phyloP scores from a whole-genome alignment of 1,140 invertebrate genomes.

The Zaprionus ornatus region DNA sequence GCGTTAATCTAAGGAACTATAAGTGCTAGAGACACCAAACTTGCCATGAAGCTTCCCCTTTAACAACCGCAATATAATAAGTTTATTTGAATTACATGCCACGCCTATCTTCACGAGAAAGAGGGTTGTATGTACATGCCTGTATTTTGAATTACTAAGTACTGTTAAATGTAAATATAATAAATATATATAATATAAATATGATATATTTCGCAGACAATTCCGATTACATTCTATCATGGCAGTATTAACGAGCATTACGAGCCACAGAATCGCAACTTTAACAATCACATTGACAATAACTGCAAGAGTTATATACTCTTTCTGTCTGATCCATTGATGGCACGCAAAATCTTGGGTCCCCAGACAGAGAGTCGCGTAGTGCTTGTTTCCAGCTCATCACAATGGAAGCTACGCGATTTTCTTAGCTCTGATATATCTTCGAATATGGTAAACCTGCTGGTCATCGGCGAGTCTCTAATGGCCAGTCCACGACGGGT shows the following conservation, averaged over 20 bases:
- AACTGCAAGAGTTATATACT: conserved; percentile 87
- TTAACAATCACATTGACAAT: conserved; percentile 69
- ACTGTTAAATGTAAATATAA: too few species aligned
- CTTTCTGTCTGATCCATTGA: conserved; percentile 87
- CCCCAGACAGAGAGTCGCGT: conserved; percentile 86
- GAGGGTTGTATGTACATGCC: too few species aligned
- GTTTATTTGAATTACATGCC: too few species aligned
- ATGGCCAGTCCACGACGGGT: conserved; percentile 83
- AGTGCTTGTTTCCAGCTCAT: conserved; percentile 87
- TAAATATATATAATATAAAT: too few species aligned
- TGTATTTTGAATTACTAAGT: too few species aligned
- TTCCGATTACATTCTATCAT: conserved; percentile 86
- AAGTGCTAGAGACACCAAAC: too few species aligned
- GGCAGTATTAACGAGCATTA: conserved; percentile 85
- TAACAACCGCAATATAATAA: too few species aligned
- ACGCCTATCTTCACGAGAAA: too few species aligned
- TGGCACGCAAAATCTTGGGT: conserved; percentile 85
- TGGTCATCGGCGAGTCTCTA: conserved; percentile 87
- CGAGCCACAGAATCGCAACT: conserved; percentile 49
- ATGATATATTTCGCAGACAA: conserved; percentile 68
- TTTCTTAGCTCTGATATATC: conserved; percentile 87
- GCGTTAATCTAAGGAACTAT: too few species aligned
- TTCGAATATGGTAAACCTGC: conserved; percentile 87
- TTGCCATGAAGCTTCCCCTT: too few species aligned
- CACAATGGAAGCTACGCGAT: conserved; percentile 89